A percentile compares a stretch with the other conserved stretches of the same genome.
Conservation (phyloP, 1,140 invertebrate genomes). For the Tetragonula clypearis region DNA sequence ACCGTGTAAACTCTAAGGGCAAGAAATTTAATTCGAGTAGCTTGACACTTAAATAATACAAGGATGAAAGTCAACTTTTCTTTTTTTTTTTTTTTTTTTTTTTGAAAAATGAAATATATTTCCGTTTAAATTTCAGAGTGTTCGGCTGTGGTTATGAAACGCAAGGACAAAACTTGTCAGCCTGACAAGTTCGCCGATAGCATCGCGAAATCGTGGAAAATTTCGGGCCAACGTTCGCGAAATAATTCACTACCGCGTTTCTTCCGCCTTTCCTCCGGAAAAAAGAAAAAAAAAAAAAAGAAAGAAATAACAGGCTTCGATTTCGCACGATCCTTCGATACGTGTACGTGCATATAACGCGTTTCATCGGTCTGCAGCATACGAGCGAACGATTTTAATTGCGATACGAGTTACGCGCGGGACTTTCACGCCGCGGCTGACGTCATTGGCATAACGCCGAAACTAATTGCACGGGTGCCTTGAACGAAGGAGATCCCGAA, state of each 20-base stretch:
- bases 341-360: too few relatives aligned
- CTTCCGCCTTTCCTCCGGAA: background rate
- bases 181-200: background rate
- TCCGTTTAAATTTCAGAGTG: too few relatives aligned
- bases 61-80: too few relatives aligned
- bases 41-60: too few relatives aligned
- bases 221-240: background rate
- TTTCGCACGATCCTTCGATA: constrained; percentile 1
- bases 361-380: background rate
- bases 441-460: background rate
- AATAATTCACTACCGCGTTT: background rate
- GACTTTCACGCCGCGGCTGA: background rate
- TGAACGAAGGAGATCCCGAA: background rate
- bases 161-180: background rate
- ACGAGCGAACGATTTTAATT: background rate
- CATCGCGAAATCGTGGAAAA: background rate
- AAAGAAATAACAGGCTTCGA: background rate
- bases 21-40: too few relatives aligned
- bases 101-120: too few relatives aligned
- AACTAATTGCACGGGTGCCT: background rate
- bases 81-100: too few relatives aligned
- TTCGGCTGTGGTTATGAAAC: too few relatives aligned
- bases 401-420: background rate
- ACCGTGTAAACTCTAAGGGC: too few relatives aligned
- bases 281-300: background rate